phyloP scores from a whole-genome alignment of 92 coral and sea anemone genomes.

The Porites divaricata region DNA sequence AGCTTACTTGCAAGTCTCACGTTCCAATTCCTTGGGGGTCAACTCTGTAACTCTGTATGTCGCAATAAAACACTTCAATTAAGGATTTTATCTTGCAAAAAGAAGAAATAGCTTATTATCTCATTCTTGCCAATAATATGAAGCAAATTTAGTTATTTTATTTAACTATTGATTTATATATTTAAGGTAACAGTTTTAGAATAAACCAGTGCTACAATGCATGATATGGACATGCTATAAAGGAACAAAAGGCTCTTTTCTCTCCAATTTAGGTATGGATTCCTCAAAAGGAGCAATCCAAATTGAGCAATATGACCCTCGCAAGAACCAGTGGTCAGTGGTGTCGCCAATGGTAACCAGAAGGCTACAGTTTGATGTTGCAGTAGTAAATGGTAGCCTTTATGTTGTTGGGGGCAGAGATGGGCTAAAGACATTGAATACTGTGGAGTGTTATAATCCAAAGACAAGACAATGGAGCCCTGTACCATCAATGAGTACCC shows the following conservation, averaged over 20 bases:
- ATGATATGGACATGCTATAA: constrained; percentile 23
- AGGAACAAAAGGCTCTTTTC: constrained; percentile 51
- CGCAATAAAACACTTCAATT: too few relatives aligned
- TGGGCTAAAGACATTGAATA: constrained; percentile 93
- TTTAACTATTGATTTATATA: too few relatives aligned
- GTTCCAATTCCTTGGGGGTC: too few relatives aligned
- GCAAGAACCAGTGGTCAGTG: constrained; percentile 82
- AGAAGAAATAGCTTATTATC: too few relatives aligned
- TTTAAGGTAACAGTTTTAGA: not conserved
- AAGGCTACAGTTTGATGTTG: constrained; percentile 97
- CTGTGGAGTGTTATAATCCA: constrained; percentile 97
- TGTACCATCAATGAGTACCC: constrained; percentile 94
- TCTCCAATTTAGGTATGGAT: constrained; percentile 79
- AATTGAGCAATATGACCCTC: constrained; percentile 90
- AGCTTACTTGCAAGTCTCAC: not conserved
- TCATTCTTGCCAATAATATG: too few relatives aligned
- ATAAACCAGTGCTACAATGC: not conserved
- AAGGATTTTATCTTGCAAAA: too few relatives aligned
- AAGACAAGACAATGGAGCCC: constrained; percentile 80
- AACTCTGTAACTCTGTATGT: too few relatives aligned
- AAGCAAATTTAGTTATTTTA: too few relatives aligned
- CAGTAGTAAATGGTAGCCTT: constrained; percentile 75
- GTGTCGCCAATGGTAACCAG: constrained; percentile 94
- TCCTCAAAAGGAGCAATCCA: constrained; percentile 95
- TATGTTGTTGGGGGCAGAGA: constrained; percentile 97